phyloP scores from a whole-genome alignment of 1,140 invertebrate species.

The Diorhabda elongata region DNA sequence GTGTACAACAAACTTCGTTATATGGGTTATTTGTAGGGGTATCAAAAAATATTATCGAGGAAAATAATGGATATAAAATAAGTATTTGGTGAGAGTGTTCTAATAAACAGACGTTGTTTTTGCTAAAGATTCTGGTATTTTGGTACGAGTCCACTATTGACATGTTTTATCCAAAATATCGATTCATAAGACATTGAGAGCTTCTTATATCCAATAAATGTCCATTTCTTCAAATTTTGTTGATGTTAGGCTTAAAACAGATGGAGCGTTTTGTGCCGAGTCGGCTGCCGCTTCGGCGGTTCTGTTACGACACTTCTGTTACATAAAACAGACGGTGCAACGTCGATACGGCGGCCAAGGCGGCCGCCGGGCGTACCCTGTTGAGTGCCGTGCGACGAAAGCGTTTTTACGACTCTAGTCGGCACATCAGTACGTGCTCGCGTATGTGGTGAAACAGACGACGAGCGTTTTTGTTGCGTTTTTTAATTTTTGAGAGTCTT shows the following conservation, averaged over 20 bases:
- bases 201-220: too few species aligned
- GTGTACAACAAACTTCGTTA: too few species aligned
- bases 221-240: background rate
- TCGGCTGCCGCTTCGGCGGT: background rate
- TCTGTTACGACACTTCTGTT: background rate
- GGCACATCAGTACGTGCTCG: constrained; percentile 12
- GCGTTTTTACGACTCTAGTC: constrained; percentile 1
- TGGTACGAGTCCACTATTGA: too few species aligned
- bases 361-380: background rate
- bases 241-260: background rate
- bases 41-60: too few species aligned
- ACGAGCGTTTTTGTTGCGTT: constrained; percentile 2
- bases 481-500: constrained; percentile 5
- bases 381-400: background rate
- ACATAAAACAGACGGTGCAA: background rate
- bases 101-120: too few species aligned
- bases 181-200: too few species aligned
- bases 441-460: constrained; percentile 6
- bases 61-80: too few species aligned
- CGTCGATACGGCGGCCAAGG: background rate
- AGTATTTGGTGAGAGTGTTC: too few species aligned
- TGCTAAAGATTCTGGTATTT: too few species aligned
- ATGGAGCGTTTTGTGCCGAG: constrained; percentile 12
- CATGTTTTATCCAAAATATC: too few species aligned
- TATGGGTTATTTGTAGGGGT: too few species aligned